Evolutionary conservation across 1,140 invertebrate species (phyloP).

Genomic region (Streblospio benedicti): DNA sequence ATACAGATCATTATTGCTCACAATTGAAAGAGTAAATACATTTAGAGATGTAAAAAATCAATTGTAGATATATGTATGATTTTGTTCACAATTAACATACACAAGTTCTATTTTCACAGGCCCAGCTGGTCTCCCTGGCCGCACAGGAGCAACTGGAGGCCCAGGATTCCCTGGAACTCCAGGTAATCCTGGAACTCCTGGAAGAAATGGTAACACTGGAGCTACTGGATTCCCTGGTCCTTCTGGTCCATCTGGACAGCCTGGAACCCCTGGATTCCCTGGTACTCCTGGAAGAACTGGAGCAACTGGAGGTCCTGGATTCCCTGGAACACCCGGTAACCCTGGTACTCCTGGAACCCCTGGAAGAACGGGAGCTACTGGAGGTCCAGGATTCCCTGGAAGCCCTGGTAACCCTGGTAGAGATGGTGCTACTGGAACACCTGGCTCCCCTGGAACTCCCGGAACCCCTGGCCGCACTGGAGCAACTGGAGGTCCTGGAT

Average conservation of each 20-base stretch:
- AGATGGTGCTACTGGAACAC: no score
- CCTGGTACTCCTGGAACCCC: slow-evolving; percentile 10
- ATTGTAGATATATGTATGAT: not conserved
- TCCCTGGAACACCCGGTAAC: slow-evolving; percentile 1
- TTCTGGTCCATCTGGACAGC: not conserved
- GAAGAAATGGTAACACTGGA: not conserved
- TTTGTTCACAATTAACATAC: not conserved
- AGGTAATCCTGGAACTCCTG: not conserved
- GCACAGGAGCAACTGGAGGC: not conserved
- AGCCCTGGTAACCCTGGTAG: slow-evolving; percentile 1
- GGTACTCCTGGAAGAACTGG: no score
- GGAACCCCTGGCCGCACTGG: no score
- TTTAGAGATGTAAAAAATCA: not conserved
- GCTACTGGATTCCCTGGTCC: not conserved
- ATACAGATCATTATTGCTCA: no score
- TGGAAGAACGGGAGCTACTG: slow-evolving; percentile 7
- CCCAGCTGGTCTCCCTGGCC: not conserved
- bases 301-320: slow-evolving; percentile 6
- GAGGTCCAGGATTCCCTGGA: slow-evolving; percentile 1
- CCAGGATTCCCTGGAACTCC: not conserved
- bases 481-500: not conserved
- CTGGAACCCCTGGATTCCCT: no score
- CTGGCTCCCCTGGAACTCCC: no score
- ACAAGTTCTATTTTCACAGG: not conserved
- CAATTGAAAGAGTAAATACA: not conserved